A percentile compares a stretch with the other conserved stretches of the same genome.
Conservation (phyloP, 2,113 vertebrate genomes). For the Phrynosoma platyrhinos region DNA sequence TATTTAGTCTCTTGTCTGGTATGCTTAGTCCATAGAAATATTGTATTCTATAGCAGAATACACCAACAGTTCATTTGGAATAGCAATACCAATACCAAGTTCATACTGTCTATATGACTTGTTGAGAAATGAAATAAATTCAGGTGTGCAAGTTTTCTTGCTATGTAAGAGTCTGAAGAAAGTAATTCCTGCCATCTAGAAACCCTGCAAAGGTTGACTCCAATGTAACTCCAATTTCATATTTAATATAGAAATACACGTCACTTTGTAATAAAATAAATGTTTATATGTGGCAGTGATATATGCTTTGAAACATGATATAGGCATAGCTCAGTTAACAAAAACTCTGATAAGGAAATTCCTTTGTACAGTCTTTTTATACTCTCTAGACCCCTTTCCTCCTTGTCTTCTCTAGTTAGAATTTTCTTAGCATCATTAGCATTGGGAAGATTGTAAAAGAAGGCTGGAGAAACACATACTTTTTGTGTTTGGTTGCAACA, state of each 20-base stretch:
- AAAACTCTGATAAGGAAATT: too few species aligned
- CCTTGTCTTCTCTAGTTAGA: not conserved
- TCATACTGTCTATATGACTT: not conserved
- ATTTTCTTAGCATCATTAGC: too few species aligned
- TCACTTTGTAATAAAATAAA: too few species aligned
- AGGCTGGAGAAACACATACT: too few species aligned
- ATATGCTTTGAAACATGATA: too few species aligned
- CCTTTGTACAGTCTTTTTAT: too few species aligned
- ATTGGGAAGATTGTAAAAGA: too few species aligned
- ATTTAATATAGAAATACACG: not conserved
- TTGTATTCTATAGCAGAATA: not conserved
- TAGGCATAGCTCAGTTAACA: too few species aligned
- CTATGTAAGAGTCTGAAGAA: not conserved
- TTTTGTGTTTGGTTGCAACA: too few species aligned
- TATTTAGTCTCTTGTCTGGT: not conserved
- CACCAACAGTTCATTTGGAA: not conserved
- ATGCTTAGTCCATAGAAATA: not conserved
- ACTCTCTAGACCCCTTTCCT: too few species aligned
- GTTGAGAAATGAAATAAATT: not conserved
- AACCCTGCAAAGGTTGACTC: not conserved
- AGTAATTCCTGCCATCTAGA: not conserved
- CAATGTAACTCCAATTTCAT: not conserved
- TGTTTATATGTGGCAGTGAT: too few species aligned
- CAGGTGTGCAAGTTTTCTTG: not conserved
- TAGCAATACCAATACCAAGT: not conserved